Conservation (phyloP, 2,113 vertebrate genomes). For the Cyanoderma ruficeps region DNA sequence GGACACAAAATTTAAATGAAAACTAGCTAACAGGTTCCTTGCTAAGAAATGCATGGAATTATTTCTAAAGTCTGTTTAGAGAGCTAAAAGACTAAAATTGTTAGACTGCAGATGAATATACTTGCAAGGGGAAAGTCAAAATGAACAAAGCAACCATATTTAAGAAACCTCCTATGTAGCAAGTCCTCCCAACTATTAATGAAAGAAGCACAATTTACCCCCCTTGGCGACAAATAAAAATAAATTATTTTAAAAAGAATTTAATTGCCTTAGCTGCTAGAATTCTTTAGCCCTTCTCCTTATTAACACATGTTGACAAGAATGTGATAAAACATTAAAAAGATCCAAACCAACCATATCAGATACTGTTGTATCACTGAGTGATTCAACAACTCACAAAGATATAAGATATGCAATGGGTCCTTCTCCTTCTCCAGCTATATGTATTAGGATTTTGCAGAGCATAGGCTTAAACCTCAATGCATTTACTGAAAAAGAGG, state of each 20-base stretch:
- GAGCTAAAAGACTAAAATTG: neutral
- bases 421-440: neutral
- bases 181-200: neutral
- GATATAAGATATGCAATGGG: fast-evolving
- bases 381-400: neutral
- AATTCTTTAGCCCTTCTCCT: neutral
- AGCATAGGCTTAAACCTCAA: neutral
- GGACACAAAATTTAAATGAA: neutral
- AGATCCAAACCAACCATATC: neutral
- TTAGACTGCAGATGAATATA: neutral
- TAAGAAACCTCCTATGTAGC: neutral
- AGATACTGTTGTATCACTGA: neutral
- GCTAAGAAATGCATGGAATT: neutral
- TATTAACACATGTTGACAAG: neutral
- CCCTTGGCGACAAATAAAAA: neutral
- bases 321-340: neutral
- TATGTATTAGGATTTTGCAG: neutral
- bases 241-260: neutral
- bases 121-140: neutral
- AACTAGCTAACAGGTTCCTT: neutral
- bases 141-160: neutral
- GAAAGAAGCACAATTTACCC: neutral
- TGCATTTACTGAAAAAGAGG: neutral
- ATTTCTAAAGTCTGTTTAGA: neutral
- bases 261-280: neutral